Base-by-base conservation (phyloP, 2,797 vertebrate genomes). In the Cirrhinus mrigala region DNA sequence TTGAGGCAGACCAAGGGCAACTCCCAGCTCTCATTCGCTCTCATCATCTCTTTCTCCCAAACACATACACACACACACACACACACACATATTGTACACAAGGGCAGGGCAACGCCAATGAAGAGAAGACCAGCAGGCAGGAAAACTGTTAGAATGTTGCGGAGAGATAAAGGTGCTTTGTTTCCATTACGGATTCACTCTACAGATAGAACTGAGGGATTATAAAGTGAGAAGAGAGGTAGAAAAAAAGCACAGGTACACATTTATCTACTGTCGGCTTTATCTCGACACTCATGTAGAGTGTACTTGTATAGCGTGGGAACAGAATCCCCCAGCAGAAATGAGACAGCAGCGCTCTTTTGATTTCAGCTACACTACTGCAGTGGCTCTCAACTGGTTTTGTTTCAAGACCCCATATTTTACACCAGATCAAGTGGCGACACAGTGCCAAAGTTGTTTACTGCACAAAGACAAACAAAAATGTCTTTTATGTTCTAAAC, bases 121-220 rank as follows among this genome's bases (percentile, higher is more conserved):
- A 75, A 74, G 66, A 46, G 58, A 50, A 60, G 60, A 81, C 37
- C 48, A 40, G 46, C 46, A 46, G 37, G 37, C 52, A 70, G 27
- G 37, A 46, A 76, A 64, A 84, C 50, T 76, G 24, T 56, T 80
- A 64, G 68, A 74, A 83, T 74, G 71, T 78, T 85, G 27, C 44
- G 52, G 22, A 24, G 71, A 83, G 85, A 88, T 88, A 88, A 88
- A 89, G 68, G 85, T 88, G 78, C 70, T 88, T 88, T 88, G 84
- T 86, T 90, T 87, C 81, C 74, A 88, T 90, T 87, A 84, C n/a
- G 68, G 74, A 54, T 84, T 64, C n/a, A 75, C 84, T 77, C 84
- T 64, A 75, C 68, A 87, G 82, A 88, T 86, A 88, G 84, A 62
- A 84, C 33, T 20, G 62, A 29, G 27, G 84, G 85, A 86, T 88